Evolutionary conservation across 2,888 invertebrate species (phyloP).

Genomic region (Luffia ferchaultella): DNA sequence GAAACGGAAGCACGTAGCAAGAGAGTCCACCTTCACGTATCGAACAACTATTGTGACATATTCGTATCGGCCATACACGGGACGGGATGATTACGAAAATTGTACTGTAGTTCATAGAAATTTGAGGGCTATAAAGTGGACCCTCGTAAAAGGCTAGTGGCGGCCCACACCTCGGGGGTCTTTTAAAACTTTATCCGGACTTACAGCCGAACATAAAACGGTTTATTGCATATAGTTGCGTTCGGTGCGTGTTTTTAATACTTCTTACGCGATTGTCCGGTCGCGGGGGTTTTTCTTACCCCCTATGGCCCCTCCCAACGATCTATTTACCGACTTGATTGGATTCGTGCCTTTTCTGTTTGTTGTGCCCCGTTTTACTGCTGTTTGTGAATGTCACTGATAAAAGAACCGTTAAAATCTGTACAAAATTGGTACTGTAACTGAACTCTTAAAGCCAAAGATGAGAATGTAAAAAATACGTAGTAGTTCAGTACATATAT

Average conservation of each 20-base stretch:
- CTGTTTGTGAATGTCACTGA: background rate
- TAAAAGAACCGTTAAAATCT: background rate
- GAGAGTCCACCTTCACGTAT: background rate
- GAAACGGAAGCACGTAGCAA: too few species aligned
- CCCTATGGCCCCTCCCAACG: conserved; percentile 13
- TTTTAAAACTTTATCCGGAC: conserved; percentile 31
- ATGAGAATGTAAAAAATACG: too few species aligned
- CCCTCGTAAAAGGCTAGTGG: conserved; percentile 35
- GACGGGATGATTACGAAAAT: conserved; percentile 15
- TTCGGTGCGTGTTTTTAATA: conserved; percentile 27
- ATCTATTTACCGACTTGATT: conserved; percentile 54
- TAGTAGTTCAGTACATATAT: too few species aligned
- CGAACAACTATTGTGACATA: background rate
- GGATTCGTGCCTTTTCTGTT: conserved; percentile 59
- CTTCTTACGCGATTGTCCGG: conserved; percentile 28
- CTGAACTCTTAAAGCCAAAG: too few species aligned
- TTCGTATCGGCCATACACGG: background rate
- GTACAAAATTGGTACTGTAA: background rate
- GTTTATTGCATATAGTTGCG: conserved; percentile 42
- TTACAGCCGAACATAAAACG: conserved; percentile 44
- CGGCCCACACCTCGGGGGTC: conserved; percentile 30
- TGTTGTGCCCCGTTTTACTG: conserved; percentile 12
- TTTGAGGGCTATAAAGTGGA: conserved; percentile 55
- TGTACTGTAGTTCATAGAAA: conserved; percentile 45
- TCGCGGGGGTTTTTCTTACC: conserved; percentile 1